Evolutionary conservation across 2,797 vertebrate species (phyloP).

Genomic region (Syncerus caffer): DNA sequence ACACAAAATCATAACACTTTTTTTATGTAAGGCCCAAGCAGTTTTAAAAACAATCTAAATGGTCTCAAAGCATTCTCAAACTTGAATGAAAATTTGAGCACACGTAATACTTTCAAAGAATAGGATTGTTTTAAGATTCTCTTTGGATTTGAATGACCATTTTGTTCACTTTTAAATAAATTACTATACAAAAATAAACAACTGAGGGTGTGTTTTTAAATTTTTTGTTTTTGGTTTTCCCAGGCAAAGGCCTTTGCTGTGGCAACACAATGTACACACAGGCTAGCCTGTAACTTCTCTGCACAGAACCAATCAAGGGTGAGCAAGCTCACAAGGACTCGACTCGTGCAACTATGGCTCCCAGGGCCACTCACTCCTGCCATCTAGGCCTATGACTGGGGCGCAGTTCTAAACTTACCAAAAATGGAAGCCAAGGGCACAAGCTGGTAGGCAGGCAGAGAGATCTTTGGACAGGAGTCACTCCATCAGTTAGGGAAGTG

Average conservation of each 20-base stretch:
- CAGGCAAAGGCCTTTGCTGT: conserved; percentile 1
- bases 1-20: not conserved
- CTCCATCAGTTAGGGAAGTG: not conserved
- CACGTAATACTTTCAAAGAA: conserved; percentile 2
- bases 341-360: not conserved
- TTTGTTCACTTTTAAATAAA: conserved; percentile 42
- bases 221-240: not conserved
- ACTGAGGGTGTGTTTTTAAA: not conserved
- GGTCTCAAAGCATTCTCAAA: conserved; percentile 5
- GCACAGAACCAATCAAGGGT: not conserved
- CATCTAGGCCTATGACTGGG: not conserved
- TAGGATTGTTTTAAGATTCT: not conserved
- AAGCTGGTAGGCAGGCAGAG: not conserved
- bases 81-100: not conserved
- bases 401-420: not conserved
- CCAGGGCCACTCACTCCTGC: not conserved
- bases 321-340: not conserved
- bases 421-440: not conserved
- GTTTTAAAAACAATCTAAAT: conserved; percentile 24
- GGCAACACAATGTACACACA: not conserved
- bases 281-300: not conserved
- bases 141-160: conserved; percentile 9
- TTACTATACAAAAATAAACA: not conserved
- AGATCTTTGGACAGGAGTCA: not conserved
- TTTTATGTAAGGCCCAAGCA: not conserved